Percentiles rank a stretch among this genome's conserved stretches.
Evolutionary conservation across 2,797 vertebrate species (phyloP).

Genomic region (Acanthiza pusilla): DNA sequence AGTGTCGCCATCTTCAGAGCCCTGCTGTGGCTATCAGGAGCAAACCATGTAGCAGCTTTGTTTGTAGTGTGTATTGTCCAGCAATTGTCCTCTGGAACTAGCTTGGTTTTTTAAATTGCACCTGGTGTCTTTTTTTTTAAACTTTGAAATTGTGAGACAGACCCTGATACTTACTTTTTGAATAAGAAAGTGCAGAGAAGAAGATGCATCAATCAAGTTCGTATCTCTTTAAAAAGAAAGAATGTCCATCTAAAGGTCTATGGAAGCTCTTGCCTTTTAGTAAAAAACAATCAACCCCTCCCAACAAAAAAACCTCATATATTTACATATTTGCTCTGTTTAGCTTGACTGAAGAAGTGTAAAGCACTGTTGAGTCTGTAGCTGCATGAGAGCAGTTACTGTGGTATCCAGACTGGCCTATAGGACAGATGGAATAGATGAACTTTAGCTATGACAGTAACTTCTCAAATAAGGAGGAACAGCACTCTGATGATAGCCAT

Average conservation of each 20-base stretch:
- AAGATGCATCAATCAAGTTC: not conserved
- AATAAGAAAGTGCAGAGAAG: not conserved
- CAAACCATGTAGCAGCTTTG: not conserved
- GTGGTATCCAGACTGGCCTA: not conserved
- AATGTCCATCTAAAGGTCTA: not conserved
- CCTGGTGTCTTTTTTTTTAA: not conserved
- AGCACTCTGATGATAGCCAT: not conserved
- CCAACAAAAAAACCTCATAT: rapidly evolving
- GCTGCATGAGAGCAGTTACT: not conserved
- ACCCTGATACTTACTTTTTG: not conserved
- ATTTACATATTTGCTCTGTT: not conserved
- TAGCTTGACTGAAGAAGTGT: not conserved
- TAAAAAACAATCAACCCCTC: not conserved
- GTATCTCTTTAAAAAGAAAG: not conserved
- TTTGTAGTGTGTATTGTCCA: not conserved
- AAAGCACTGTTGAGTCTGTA: not conserved
- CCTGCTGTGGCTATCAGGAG: not conserved
- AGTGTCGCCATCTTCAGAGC: not conserved
- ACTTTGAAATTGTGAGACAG: not conserved
- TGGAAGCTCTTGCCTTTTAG: not conserved
- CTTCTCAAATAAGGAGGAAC: not conserved
- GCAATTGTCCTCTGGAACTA: not conserved
- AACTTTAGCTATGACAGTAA: not conserved
- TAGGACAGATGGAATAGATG: not conserved
- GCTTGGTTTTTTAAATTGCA: not conserved